Evolutionary conservation across 2,113 vertebrate genomes (phyloP).

Genomic region (Anhinga anhinga): DNA sequence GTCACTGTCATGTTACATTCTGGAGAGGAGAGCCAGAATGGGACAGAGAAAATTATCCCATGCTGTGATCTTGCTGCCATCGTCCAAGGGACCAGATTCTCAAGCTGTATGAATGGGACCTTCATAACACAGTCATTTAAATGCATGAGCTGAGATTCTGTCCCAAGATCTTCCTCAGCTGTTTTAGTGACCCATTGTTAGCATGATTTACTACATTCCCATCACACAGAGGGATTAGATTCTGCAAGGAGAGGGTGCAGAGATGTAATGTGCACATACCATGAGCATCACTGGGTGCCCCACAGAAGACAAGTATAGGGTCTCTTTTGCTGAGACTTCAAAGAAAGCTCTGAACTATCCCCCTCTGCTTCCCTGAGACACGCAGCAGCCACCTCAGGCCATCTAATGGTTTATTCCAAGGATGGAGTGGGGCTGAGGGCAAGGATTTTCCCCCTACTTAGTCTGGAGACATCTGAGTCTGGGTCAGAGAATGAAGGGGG

Average conservation of each 20-base stretch:
- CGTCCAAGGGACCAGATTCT: not conserved
- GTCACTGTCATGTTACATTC: not conserved
- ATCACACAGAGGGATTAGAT: not conserved
- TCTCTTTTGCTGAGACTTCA: not conserved
- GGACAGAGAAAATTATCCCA: not conserved
- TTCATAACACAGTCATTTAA: not conserved
- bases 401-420: not conserved
- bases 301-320: not conserved
- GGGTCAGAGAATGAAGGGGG: not conserved
- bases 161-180: not conserved
- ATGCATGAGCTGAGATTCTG: not conserved
- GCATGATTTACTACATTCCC: not conserved
- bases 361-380: not conserved
- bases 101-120: not conserved
- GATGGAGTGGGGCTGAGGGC: not conserved
- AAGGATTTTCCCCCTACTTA: not conserved
- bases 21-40: not conserved
- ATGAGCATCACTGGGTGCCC: not conserved
- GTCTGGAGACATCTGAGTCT: not conserved
- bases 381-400: not conserved
- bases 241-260: not conserved
- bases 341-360: not conserved
- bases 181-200: not conserved
- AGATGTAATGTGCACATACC: fast-evolving
- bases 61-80: not conserved